Evolutionary conservation across 2,797 vertebrate species (phyloP).

Genomic region (Coracias cyanogaster): DNA sequence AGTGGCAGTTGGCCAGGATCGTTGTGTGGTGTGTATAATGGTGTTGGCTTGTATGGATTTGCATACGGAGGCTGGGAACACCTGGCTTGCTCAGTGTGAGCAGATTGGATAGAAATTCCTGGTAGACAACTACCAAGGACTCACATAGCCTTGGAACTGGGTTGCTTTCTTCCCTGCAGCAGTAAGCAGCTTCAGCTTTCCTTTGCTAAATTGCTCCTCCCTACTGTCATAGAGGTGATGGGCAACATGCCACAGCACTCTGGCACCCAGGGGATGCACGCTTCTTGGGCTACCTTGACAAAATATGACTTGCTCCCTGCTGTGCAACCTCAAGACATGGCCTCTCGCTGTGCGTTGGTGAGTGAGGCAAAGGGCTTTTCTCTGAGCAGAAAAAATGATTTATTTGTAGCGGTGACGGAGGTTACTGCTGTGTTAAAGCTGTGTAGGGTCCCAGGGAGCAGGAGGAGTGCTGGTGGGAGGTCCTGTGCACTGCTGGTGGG

Average conservation of each 20-base stretch:
- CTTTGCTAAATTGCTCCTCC: background rate
- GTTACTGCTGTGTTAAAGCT: background rate
- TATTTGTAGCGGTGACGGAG: background rate
- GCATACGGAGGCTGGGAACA: background rate
- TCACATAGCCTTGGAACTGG: background rate
- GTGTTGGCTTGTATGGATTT: background rate
- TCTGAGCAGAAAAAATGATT: background rate
- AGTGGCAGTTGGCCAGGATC: background rate
- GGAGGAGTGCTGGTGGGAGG: background rate
- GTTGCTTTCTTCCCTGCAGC: background rate
- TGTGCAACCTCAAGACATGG: background rate
- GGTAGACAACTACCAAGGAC: fast-evolving
- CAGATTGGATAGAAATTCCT: background rate
- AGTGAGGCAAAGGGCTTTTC: background rate
- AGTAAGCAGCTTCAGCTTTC: background rate
- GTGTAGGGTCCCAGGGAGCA: background rate
- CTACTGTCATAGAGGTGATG: background rate
- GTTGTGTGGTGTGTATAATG: background rate
- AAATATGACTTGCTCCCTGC: background rate
- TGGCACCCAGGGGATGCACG: background rate
- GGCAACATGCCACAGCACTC: background rate
- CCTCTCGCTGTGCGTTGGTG: background rate
- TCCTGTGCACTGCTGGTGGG: background rate
- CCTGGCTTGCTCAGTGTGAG: background rate
- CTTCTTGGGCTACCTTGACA: background rate